Evolutionary conservation across 2,888 invertebrate genomes (phyloP).

Genomic region (Gortyna flavago): DNA sequence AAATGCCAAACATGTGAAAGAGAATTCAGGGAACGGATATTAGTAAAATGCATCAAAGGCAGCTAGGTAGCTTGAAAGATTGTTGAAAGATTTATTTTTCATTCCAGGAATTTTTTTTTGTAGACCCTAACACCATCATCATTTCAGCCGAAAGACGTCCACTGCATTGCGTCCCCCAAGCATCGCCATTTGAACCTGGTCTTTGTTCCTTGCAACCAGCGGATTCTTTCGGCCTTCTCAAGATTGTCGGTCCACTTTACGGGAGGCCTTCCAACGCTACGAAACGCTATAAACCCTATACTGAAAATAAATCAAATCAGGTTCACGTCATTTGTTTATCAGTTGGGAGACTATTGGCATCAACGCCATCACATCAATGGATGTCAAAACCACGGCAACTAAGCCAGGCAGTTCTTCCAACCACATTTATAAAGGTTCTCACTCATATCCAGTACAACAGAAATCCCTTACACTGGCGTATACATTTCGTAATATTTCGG

Average conservation of each 20-base stretch:
- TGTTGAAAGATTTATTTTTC: not conserved
- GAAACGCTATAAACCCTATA: not conserved
- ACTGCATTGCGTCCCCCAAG: too few relatives aligned
- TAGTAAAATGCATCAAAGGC: constrained; percentile 8
- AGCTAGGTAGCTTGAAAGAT: not conserved
- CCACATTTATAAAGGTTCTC: not conserved
- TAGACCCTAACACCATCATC: too few relatives aligned
- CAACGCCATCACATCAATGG: not conserved
- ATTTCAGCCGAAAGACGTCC: too few relatives aligned
- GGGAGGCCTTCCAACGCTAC: too few relatives aligned
- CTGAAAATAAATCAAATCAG: not conserved
- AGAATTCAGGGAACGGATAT: not conserved
- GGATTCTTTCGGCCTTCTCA: too few relatives aligned
- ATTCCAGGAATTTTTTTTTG: not conserved
- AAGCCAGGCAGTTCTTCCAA: not conserved
- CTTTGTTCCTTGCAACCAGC: too few relatives aligned
- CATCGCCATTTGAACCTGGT: too few relatives aligned
- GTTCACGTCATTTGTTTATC: not conserved
- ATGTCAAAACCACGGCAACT: not conserved
- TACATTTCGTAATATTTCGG: constrained; percentile 61
- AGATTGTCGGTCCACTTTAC: too few relatives aligned
- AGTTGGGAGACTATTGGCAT: not conserved
- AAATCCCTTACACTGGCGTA: constrained; percentile 42
- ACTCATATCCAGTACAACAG: constrained; percentile 6
- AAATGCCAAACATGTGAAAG: not conserved